phyloP scores from a whole-genome alignment of 2,888 invertebrate species.

The Andrena flavipes region DNA sequence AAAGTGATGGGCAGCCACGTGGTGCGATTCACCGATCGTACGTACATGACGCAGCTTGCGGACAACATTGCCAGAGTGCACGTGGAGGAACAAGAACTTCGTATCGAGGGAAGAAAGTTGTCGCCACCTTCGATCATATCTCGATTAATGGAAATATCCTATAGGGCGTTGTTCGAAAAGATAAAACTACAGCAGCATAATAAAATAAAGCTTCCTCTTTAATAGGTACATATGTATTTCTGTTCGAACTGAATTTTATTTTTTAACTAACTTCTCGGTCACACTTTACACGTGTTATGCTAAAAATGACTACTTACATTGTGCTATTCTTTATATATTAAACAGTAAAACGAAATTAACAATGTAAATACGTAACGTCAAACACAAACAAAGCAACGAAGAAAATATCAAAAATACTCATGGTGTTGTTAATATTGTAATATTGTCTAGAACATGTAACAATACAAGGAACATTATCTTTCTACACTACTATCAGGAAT shows the following conservation, averaged over 20 bases:
- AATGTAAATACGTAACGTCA: neutral
- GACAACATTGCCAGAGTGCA: constrained; percentile 84
- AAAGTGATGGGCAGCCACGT: constrained; percentile 89
- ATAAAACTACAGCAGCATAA: neutral
- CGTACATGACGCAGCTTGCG: constrained; percentile 89
- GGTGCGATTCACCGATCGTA: constrained; percentile 89
- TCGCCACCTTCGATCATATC: constrained; percentile 21
- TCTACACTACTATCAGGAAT: neutral
- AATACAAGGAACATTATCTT: constrained; percentile 22
- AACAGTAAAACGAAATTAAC: neutral
- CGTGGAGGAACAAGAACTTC: constrained; percentile 30
- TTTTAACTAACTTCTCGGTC: neutral
- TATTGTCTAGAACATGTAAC: constrained; percentile 11
- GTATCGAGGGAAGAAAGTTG: constrained; percentile 56
- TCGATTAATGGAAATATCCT: constrained; percentile 31
- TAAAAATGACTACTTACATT: neutral
- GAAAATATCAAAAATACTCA: neutral
- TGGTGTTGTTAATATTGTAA: neutral
- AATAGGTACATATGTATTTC: neutral
- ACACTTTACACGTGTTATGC: neutral
- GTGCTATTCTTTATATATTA: neutral
- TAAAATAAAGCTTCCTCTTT: constrained; percentile 20
- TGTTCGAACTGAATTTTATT: constrained; percentile 7
- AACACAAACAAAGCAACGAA: neutral
- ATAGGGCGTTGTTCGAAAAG: neutral